Percentiles rank a stretch among this genome's conserved stretches.
phyloP scores from a whole-genome alignment of 2,113 vertebrate species.

The Cnemophilus loriae region DNA sequence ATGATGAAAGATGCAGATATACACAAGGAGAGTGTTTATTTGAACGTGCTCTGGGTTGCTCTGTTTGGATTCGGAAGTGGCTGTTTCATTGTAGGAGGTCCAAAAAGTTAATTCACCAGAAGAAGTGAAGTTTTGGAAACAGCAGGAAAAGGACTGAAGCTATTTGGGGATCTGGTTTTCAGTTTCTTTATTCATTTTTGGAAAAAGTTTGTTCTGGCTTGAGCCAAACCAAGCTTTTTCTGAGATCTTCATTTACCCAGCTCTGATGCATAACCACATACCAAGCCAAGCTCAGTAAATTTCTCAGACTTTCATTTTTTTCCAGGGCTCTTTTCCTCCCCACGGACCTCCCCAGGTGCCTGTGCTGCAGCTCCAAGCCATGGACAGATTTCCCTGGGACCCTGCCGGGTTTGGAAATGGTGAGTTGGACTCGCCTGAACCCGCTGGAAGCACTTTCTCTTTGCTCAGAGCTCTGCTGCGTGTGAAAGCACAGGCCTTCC shows the following conservation, averaged over 20 bases:
- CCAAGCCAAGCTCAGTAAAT: constrained; percentile 15
- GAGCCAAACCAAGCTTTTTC: background rate
- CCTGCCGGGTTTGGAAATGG: background rate
- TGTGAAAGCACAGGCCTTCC: background rate
- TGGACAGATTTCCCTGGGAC: background rate
- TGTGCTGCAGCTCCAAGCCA: background rate
- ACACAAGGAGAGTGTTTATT: constrained; percentile 38
- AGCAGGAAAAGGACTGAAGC: background rate
- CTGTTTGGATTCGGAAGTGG: background rate
- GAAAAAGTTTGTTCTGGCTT: constrained; percentile 7
- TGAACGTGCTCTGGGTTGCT: background rate
- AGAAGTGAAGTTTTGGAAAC: background rate
- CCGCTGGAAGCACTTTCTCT: background rate
- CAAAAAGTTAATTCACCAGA: constrained; percentile 17
- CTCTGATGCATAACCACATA: background rate
- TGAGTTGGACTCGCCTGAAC: background rate
- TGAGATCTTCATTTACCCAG: background rate
- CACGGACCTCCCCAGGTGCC: background rate
- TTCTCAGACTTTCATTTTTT: background rate
- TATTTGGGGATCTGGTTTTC: constrained; percentile 10
- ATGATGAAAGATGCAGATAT: background rate
- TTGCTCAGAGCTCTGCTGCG: background rate
- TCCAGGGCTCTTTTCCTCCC: background rate
- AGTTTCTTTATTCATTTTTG: background rate
- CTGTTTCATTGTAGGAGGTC: constrained; percentile 35